phyloP scores from a whole-genome alignment of 1,140 invertebrate genomes.

The Panagrolaimus sp. region DNA sequence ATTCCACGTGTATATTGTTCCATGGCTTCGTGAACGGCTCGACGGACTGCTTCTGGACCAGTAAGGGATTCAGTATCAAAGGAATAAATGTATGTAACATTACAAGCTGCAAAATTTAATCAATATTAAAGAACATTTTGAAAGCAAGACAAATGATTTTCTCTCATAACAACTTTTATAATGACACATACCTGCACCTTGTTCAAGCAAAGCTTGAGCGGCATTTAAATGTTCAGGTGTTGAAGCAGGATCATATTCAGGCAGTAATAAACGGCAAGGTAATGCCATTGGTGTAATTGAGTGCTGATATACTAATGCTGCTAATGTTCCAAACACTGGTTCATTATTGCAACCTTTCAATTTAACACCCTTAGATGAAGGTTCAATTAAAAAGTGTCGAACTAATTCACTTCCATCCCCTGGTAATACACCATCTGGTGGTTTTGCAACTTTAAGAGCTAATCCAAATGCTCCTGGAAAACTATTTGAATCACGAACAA shows the following conservation, averaged over 20 bases:
- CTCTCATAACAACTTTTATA: too few species aligned
- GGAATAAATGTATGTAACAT: conserved; percentile 82
- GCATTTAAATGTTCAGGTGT: conserved; percentile 58
- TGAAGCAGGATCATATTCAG: conserved; percentile 66
- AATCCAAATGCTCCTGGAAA: conserved; percentile 94
- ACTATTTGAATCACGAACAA: conserved; percentile 85
- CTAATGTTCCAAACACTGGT: conserved; percentile 88
- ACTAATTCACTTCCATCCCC: conserved; percentile 75
- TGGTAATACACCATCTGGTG: conserved; percentile 66
- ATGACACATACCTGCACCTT: conserved; percentile 69
- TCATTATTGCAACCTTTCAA: conserved; percentile 93
- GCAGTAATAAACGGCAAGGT: conserved; percentile 79
- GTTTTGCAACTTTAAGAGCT: conserved; percentile 78
- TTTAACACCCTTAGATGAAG: conserved; percentile 83
- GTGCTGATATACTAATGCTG: conserved; percentile 94
- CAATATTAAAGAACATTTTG: too few species aligned
- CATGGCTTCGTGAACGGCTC: conserved; percentile 66
- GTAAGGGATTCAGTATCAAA: conserved; percentile 89
- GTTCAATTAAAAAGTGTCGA: conserved; percentile 92
- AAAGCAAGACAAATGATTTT: too few species aligned
- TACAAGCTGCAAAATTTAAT: conserved; percentile 71
- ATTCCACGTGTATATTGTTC: conserved; percentile 67
- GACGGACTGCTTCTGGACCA: conserved; percentile 87
- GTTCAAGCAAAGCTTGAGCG: conserved; percentile 66
- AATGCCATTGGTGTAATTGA: conserved; percentile 87